Base-by-base conservation (phyloP, 2,888 invertebrate genomes). In the Tiliacea citrago region DNA sequence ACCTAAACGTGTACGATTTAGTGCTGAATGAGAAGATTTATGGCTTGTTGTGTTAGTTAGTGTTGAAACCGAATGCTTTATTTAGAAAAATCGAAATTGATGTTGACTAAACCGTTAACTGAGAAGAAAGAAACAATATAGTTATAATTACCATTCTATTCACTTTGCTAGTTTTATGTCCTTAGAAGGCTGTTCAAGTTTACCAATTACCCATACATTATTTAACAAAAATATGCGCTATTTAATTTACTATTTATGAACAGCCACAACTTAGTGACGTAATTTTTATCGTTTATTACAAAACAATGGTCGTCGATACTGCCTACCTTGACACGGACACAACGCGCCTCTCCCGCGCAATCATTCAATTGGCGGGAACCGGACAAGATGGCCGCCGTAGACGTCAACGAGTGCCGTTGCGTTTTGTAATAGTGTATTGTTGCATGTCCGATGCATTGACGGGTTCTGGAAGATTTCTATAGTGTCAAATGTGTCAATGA, bases 291-390 rank as follows among this genome's bases (percentile, higher is more conserved):
- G 67, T 82, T 77, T 76, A 83, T 83, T 77, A 77, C 78, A 81
- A 84, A 86, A 88, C 81, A 84, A 86, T 83, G 73, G 62, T 69
- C 62, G 75, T 69, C 79, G 73, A 83, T 77, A 78, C 69, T 85
- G 89, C 93, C 92, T n/a, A 93, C 94, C 95, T 95, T 95, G 95
- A 94, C 95, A 94, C 90, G 89, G 85, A 77, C 85, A 69, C 74
- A 67, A 57, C 87, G 65, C 77, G 78, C 87, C 70, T 88, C 90
- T 94, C 93, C 92, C 91, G 92, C 92, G 92, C 94, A 94, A 95
- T 95, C 94, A 94, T 95, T 89, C 95, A 95, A 94, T 95, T 95
- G 95, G 90, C 92, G 91, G 90, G 89, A 91, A 92, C 91, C 90
- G 90, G 90, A 89, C 93, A 94, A 94, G 88, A 95, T 94, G 94